phyloP scores from a whole-genome alignment of 2,888 invertebrate genomes.

The Eupeodes luniger region DNA sequence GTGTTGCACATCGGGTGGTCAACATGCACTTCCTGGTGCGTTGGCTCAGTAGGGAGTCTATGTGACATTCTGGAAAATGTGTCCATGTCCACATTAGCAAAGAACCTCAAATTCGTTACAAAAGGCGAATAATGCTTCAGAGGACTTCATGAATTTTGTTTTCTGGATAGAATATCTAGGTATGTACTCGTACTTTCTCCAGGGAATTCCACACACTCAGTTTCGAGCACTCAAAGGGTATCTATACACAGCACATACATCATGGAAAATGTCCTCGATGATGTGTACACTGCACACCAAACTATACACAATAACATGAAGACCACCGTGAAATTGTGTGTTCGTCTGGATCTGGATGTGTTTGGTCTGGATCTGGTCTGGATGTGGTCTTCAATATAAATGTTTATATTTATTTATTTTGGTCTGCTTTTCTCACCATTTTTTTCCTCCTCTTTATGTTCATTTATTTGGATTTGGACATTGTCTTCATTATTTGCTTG shows the following conservation, averaged over 20 bases:
- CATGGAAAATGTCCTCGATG: slow-evolving; percentile 65
- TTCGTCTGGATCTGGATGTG: slow-evolving; percentile 16
- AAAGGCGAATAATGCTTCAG: slow-evolving; percentile 61
- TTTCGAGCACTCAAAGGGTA: slow-evolving; percentile 40
- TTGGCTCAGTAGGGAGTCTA: slow-evolving; percentile 65
- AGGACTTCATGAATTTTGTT: slow-evolving; percentile 53
- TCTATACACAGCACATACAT: neutral
- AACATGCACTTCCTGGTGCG: slow-evolving; percentile 73
- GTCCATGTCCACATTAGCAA: slow-evolving; percentile 75
- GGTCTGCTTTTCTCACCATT: slow-evolving; percentile 70
- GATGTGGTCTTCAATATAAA: slow-evolving; percentile 61
- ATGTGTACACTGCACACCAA: slow-evolving; percentile 71
- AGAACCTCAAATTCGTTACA: slow-evolving; percentile 67
- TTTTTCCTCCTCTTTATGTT: slow-evolving; percentile 48
- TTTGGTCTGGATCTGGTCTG: slow-evolving; percentile 5
- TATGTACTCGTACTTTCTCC: slow-evolving; percentile 55
- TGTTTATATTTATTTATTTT: slow-evolving; percentile 75
- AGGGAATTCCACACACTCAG: slow-evolving; percentile 69
- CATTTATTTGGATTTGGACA: slow-evolving; percentile 75
- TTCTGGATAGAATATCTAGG: slow-evolving; percentile 11
- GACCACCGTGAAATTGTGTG: slow-evolving; percentile 74
- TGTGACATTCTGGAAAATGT: slow-evolving; percentile 73
- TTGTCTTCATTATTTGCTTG: slow-evolving; percentile 74
- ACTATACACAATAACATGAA: slow-evolving; percentile 29
- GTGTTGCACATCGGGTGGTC: slow-evolving; percentile 72